Percentiles rank a stretch among this genome's conserved stretches.
phyloP scores from a whole-genome alignment of 2,888 invertebrate species.

The Rhingia rostrata region DNA sequence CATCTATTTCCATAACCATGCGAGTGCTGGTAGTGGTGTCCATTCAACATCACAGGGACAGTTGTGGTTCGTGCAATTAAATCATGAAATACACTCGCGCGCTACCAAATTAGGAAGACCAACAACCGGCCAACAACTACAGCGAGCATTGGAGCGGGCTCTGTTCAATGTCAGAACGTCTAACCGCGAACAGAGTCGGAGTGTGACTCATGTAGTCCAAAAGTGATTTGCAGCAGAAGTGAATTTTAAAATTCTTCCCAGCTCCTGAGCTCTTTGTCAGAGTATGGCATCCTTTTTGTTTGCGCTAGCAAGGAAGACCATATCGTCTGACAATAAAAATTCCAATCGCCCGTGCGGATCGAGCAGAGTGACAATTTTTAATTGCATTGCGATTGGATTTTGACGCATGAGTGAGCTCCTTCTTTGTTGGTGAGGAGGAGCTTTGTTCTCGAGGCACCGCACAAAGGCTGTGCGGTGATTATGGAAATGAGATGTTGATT shows the following conservation, averaged over 20 bases:
- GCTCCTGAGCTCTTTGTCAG: conserved; percentile 15
- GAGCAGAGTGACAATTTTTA: conserved; percentile 62
- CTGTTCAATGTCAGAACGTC: conserved; percentile 4
- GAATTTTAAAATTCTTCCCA: conserved; percentile 49
- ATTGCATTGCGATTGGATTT: conserved; percentile 68
- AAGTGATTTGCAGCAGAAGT: conserved; percentile 1
- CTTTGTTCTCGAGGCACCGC: conserved; percentile 29
- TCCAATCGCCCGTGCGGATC: conserved; percentile 61
- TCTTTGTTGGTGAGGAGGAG: conserved; percentile 34
- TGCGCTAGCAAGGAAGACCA: conserved; percentile 22
- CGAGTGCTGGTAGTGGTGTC: conserved; percentile 23
- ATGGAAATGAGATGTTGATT: conserved; percentile 67
- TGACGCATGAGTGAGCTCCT: conserved; percentile 61
- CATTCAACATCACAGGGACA: conserved; percentile 42
- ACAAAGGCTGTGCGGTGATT: conserved; percentile 59
- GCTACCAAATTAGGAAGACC: conserved; percentile 68
- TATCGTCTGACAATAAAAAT: conserved; percentile 63
- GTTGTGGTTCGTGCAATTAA: conserved; percentile 55
- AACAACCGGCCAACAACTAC: conserved; percentile 21
- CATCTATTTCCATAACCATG: conserved; percentile 8
- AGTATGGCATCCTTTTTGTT: conserved; percentile 36
- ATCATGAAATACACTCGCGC: conserved; percentile 60
- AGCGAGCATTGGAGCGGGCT: neutral
- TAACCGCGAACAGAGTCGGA: conserved; percentile 31
- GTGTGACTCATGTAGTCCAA: conserved; percentile 41